A percentile compares a stretch with the other conserved stretches of the same genome.
Conservation (phyloP, 2,797 vertebrate genomes). For the Brachyalestes nurse region DNA sequence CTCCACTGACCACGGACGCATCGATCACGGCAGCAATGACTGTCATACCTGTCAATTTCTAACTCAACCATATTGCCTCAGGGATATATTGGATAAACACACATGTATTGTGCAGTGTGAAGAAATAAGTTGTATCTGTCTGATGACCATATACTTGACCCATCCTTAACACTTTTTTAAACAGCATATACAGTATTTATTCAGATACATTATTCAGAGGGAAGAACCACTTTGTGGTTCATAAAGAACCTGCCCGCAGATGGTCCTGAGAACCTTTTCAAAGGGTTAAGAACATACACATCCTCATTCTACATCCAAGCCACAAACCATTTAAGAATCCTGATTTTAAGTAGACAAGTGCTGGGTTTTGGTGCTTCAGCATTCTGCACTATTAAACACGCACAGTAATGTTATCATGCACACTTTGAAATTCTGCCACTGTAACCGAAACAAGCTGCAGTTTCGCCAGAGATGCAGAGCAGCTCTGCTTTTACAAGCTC, state of each 20-base stretch:
- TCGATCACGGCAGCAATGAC: constrained; percentile 44
- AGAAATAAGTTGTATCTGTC: constrained; percentile 1
- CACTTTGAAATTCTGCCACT: too few species aligned
- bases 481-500: too few species aligned
- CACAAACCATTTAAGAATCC: too few species aligned
- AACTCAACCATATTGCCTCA: constrained; percentile 19
- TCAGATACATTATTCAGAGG: too few species aligned
- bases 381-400: too few species aligned
- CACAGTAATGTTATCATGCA: too few species aligned
- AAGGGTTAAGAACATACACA: background rate
- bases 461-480: too few species aligned
- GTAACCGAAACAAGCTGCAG: too few species aligned
- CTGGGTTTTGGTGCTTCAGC: too few species aligned
- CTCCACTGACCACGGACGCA: constrained; percentile 29
- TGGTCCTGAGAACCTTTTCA: background rate
- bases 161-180: background rate
- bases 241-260: background rate
- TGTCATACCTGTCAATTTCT: constrained; percentile 49
- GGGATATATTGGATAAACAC: constrained; percentile 29
- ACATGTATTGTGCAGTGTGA: background rate
- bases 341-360: too few species aligned
- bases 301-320: background rate
- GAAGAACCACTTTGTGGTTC: background rate
- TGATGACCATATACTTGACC: constrained; percentile 20
- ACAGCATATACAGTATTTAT: too few species aligned